Evolutionary conservation across 1,140 invertebrate genomes (phyloP).

Genomic region (Drosophila simulans): DNA sequence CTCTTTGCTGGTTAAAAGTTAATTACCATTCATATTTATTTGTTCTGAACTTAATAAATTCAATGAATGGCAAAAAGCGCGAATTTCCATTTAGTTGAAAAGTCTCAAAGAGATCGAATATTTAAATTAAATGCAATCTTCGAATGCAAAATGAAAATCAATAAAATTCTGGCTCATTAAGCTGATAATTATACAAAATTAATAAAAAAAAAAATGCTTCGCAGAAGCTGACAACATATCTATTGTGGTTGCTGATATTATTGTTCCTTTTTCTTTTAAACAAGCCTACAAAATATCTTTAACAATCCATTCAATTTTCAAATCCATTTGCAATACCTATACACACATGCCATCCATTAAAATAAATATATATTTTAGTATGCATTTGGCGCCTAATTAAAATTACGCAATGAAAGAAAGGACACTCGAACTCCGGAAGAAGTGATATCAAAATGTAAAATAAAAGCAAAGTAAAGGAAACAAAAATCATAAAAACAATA

Average conservation of each 20-base stretch:
- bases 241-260: too few relatives aligned
- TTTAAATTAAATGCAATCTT: slow-evolving; percentile 1
- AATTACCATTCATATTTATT: slow-evolving; percentile 63
- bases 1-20: slow-evolving; percentile 51
- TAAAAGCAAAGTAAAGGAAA: slow-evolving; percentile 65
- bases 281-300: neutral
- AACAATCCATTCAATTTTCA: neutral
- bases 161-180: neutral
- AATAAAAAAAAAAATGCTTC: too few relatives aligned
- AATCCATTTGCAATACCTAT: neutral
- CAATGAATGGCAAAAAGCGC: slow-evolving; percentile 49
- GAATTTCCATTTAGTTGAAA: slow-evolving; percentile 23
- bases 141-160: neutral
- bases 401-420: slow-evolving; percentile 35
- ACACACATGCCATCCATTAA: slow-evolving; percentile 8
- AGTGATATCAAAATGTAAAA: slow-evolving; percentile 66
- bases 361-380: slow-evolving; percentile 58
- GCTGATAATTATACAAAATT: neutral
- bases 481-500: slow-evolving; percentile 77
- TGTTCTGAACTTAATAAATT: slow-evolving; percentile 57
- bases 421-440: slow-evolving; percentile 31
- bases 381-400: slow-evolving; percentile 80
- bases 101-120: neutral
- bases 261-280: neutral
- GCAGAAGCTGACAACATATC: too few relatives aligned